Base-by-base conservation (phyloP, 2,888 invertebrate species). In the Lasius fuliginosus region DNA sequence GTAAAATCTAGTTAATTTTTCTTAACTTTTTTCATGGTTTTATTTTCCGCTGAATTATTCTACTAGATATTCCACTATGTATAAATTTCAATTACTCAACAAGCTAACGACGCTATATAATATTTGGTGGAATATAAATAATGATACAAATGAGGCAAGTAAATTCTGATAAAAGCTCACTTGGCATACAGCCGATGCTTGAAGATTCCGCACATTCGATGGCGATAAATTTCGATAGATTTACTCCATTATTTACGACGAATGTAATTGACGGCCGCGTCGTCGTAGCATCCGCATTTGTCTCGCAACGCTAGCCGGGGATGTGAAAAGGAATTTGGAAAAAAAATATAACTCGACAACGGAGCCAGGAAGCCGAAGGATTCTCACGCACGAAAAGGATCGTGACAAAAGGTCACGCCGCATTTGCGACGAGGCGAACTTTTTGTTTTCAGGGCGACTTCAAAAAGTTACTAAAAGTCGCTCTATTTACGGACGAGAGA, bases 231-330 rank as follows among this genome's bases (percentile, higher is more conserved):
- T 79, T 60, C 23, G 33, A 46, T 33, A 71, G 71, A 60, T 71
- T 79, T 71, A 33, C 36, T 71, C 60, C 23, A 33, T 79, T 71
- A 71, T 79, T 79, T 79, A 79, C 46, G 33, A 6, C 33, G 79
- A 11, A 46, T 42, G 60, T 69, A 46, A 71, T 71, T 79, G 79
- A 71, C 71, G 58, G 58, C 12, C 23, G 27, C 30, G 77, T 56
- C 56, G 36, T 65, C 36, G 49, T 36, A 4, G 11, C 76, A 65
- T n/a, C 18, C 69, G 68, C 58, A 69, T 79, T 79, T 58, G 42
- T 69, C 33, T 79, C 42, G 68, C 53, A 49, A 11, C 27, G 77
- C 40, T 67, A n/a, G 11, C 23, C 53, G 33, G 15, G 49, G 23
- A 23, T 12, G n/a, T 46, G 15, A 30, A 36, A 56, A 67, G 30